Percentiles rank a stretch among this genome's conserved stretches.
Evolutionary conservation across 2,797 vertebrate species (phyloP).

Genomic region (Oreonectes daqikongensis): DNA sequence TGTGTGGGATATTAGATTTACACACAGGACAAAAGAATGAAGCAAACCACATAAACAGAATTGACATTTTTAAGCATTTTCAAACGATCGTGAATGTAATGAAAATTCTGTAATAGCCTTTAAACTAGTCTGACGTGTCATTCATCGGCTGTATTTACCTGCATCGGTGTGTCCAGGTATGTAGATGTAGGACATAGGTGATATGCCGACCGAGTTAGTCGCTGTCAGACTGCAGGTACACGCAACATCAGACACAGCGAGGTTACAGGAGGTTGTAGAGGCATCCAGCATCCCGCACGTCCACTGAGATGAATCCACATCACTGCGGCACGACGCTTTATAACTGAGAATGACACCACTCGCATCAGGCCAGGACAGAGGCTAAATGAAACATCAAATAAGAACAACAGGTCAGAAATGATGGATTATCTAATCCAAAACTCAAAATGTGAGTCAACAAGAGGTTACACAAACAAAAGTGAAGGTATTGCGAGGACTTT

Average conservation of each 20-base stretch:
- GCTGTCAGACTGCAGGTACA: constrained; percentile 66
- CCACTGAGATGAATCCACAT: constrained; percentile 20
- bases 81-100: too few relatives aligned
- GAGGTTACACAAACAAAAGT: too few relatives aligned
- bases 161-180: constrained; percentile 17
- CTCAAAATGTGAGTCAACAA: too few relatives aligned
- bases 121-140: too few relatives aligned
- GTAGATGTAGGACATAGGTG: constrained; percentile 56
- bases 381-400: constrained; percentile 56
- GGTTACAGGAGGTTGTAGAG: constrained; percentile 56
- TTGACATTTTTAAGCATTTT: too few relatives aligned
- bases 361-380: constrained; percentile 62
- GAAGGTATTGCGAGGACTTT: too few relatives aligned
- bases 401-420: not conserved
- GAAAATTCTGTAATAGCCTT: too few relatives aligned
- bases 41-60: not conserved
- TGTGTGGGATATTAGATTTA: not conserved
- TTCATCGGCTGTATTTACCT: constrained; percentile 17
- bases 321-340: constrained; percentile 27
- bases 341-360: constrained; percentile 66
- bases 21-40: not conserved
- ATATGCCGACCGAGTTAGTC: constrained; percentile 68
- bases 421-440: too few relatives aligned
- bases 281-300: constrained; percentile 59
- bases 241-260: constrained; percentile 58